Percentiles rank a stretch among this genome's conserved stretches.
phyloP scores from a whole-genome alignment of 2,113 vertebrate genomes.

The Euleptes europaea region DNA sequence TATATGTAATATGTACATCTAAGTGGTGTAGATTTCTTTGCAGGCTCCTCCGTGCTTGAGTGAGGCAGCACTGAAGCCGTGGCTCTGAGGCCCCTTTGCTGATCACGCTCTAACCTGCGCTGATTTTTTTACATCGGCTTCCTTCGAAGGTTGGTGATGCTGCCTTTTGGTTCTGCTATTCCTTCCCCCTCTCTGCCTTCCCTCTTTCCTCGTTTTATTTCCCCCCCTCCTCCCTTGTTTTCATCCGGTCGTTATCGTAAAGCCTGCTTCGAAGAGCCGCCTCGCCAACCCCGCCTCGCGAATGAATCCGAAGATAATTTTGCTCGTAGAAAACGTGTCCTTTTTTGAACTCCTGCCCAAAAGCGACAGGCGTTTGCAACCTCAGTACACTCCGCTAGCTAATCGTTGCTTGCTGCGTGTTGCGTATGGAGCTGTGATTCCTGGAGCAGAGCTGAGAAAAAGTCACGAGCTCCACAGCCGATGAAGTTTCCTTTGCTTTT shows the following conservation, averaged over 20 bases:
- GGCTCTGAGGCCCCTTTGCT: not conserved
- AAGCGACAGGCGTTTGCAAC: not conserved
- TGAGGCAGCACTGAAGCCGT: not conserved
- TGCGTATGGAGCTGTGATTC: not conserved
- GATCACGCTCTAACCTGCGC: not conserved
- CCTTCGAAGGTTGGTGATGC: conserved; percentile 12
- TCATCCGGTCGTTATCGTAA: not conserved
- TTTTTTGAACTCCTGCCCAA: not conserved
- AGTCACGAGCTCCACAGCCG: not conserved
- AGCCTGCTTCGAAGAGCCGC: not conserved
- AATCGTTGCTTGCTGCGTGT: not conserved
- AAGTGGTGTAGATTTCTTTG: conserved; percentile 11
- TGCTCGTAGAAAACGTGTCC: not conserved
- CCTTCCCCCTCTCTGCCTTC: not conserved
- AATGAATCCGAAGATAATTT: not conserved
- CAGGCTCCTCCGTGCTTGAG: not conserved
- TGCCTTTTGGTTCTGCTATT: not conserved
- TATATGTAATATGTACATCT: not conserved
- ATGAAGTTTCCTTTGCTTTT: not conserved
- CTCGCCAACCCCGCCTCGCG: not conserved
- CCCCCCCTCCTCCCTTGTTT: not conserved
- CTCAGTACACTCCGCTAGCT: not conserved
- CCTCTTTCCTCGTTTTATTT: not conserved
- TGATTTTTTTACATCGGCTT: not conserved
- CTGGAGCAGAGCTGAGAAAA: not conserved